phyloP scores from a whole-genome alignment of 2,797 vertebrate species.

The Cephalopachus bancanus region DNA sequence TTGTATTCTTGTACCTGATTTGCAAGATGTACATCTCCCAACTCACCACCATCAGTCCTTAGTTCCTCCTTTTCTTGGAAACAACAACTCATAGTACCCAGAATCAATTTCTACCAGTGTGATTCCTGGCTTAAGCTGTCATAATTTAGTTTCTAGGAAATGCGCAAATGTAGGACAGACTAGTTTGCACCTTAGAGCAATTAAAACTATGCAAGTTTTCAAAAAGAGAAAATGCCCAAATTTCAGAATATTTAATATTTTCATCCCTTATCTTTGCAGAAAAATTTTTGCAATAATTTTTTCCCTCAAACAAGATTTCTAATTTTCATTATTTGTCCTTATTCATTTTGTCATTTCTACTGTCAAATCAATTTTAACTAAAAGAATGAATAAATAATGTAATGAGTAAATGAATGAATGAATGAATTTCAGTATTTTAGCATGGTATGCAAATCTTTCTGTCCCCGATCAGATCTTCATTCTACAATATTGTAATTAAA shows the following conservation, averaged over 20 bases:
- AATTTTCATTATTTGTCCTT: not conserved
- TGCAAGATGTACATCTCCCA: not conserved
- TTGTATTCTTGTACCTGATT: slow-evolving; percentile 22
- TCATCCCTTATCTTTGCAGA: not conserved
- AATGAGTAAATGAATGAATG: slow-evolving; percentile 17
- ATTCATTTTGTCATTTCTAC: slow-evolving; percentile 37
- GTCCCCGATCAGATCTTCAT: not conserved
- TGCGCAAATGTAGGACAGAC: no score
- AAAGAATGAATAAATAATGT: not conserved
- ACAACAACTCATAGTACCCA: not conserved
- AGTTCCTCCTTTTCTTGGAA: not conserved
- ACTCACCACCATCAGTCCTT: not conserved
- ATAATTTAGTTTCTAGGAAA: slow-evolving; percentile 39
- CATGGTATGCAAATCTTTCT: slow-evolving; percentile 47
- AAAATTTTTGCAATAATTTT: not conserved
- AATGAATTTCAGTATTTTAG: not conserved
- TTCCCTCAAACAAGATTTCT: slow-evolving; percentile 18
- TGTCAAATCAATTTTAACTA: not conserved
- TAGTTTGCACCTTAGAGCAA: no score
- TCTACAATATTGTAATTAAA: not conserved
- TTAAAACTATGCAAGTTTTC: no score
- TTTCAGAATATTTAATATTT: slow-evolving; percentile 1
- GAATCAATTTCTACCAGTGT: slow-evolving; percentile 23
- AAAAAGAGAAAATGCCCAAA: not conserved
- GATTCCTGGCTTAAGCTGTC: not conserved